Conservation (phyloP, 2,888 invertebrate species). For the Coleophora flavipennella region DNA sequence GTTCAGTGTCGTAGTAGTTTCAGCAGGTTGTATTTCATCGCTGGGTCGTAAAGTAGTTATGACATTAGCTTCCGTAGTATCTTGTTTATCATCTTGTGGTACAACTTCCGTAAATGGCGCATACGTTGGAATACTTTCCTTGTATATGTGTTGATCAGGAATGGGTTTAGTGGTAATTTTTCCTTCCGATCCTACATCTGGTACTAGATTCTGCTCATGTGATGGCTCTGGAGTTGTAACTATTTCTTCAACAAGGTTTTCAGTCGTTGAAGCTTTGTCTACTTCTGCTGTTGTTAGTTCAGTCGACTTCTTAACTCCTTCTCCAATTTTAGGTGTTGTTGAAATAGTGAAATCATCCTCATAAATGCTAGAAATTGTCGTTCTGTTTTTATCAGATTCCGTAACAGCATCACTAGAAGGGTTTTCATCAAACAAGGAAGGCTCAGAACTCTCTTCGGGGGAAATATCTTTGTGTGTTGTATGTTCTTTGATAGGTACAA, state of each 20-base stretch:
- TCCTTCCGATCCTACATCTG: neutral
- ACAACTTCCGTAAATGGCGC: too few species aligned
- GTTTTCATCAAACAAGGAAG: constrained; percentile 2
- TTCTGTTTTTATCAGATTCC: neutral
- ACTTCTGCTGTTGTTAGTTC: constrained; percentile 11
- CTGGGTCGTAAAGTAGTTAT: too few species aligned
- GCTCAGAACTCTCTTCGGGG: constrained; percentile 4
- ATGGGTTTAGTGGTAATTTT: constrained; percentile 8
- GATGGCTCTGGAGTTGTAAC: constrained; percentile 5
- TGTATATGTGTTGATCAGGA: constrained; percentile 1
- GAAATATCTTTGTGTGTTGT: neutral
- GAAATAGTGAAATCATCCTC: too few species aligned
- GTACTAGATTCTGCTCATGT: constrained; percentile 6
- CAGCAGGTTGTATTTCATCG: constrained; percentile 8
- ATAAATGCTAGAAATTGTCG: neutral
- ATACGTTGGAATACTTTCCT: neutral
- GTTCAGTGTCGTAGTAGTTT: constrained; percentile 36
- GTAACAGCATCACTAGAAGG: constrained; percentile 2
- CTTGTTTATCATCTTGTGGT: constrained; percentile 4
- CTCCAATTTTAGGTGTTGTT: neutral
- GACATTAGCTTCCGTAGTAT: too few species aligned
- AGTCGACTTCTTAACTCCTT: neutral
- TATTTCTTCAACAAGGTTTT: neutral
- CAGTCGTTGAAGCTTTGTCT: constrained; percentile 1
- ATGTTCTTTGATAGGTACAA: constrained; percentile 7